Evolutionary conservation across 1,140 invertebrate species (phyloP).

Genomic region (Mya arenaria): DNA sequence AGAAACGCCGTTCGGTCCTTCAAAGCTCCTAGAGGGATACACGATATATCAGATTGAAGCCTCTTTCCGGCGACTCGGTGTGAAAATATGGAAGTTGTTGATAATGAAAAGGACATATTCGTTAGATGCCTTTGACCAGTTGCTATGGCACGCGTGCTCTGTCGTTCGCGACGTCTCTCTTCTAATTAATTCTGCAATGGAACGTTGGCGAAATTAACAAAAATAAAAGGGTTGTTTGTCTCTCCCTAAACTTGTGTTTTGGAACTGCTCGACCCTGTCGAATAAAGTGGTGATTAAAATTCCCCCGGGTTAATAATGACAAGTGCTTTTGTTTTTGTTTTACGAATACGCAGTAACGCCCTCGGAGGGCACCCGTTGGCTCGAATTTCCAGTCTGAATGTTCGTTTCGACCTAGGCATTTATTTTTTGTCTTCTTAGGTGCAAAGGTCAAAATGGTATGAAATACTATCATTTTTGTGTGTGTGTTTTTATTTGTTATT

Average conservation of each 20-base stretch:
- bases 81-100: no score
- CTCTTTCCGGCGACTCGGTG: no score
- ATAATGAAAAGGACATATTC: no score
- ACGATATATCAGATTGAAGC: no score
- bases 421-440: no score
- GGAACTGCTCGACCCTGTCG: neutral
- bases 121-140: constrained; percentile 50
- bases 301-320: constrained; percentile 34
- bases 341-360: neutral
- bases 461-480: no score
- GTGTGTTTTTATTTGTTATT: no score
- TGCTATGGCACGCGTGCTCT: constrained; percentile 33
- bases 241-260: constrained; percentile 4
- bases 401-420: no score
- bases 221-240: constrained; percentile 40
- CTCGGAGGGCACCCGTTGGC: neutral
- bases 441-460: no score
- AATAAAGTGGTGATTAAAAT: constrained; percentile 47
- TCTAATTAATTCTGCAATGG: constrained; percentile 48
- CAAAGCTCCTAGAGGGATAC: no score
- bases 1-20: no score
- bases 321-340: constrained; percentile 38
- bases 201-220: constrained; percentile 38
- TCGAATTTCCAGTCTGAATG: neutral
- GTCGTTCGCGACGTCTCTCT: neutral